phyloP scores from a whole-genome alignment of 2,113 vertebrate species.

The Campylomormyrus numenius region DNA sequence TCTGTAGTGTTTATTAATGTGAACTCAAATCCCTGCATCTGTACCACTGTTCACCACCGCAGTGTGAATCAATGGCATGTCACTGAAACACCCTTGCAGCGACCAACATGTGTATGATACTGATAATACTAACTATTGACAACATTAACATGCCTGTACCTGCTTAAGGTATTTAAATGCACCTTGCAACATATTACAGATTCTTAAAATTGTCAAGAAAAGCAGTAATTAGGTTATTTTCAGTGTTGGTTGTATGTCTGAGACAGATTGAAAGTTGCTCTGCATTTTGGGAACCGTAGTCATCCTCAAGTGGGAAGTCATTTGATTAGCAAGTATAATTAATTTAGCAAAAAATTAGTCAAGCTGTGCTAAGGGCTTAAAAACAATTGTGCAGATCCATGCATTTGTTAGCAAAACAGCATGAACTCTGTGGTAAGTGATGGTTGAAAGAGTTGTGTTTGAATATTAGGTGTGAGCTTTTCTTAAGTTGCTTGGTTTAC shows the following conservation, averaged over 20 bases:
- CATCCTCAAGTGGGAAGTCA: neutral
- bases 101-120: neutral
- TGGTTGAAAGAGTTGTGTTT: neutral
- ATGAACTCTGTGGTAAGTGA: neutral
- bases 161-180: neutral
- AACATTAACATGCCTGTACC: neutral
- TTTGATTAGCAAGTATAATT: neutral
- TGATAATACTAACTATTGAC: neutral
- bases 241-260: neutral
- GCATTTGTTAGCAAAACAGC: neutral
- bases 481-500: slow-evolving; percentile 7
- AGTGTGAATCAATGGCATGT: neutral
- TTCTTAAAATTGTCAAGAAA: neutral
- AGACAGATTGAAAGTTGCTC: neutral
- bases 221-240: neutral
- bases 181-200: neutral
- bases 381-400: neutral
- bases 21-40: neutral
- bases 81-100: neutral
- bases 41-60: neutral
- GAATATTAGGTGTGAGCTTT: neutral
- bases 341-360: neutral
- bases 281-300: neutral
- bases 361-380: neutral
- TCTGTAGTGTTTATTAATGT: neutral